Percentiles rank a stretch among this genome's conserved stretches.
phyloP scores from a whole-genome alignment of 2,888 invertebrate species.

The Apotomis betuletana region DNA sequence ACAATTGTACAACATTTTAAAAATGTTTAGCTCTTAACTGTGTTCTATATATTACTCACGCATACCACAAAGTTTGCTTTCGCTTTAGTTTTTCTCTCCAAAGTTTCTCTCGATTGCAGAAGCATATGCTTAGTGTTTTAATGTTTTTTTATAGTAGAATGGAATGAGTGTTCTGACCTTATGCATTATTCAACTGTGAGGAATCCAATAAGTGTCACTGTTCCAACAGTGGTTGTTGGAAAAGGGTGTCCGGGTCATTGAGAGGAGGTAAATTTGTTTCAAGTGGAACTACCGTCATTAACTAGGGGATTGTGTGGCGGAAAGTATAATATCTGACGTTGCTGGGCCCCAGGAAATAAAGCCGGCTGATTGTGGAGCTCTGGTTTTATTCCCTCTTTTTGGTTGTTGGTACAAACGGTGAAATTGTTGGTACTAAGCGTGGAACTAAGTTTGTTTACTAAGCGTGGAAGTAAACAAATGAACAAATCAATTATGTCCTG shows the following conservation, averaged over 20 bases:
- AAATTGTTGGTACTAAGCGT: neutral
- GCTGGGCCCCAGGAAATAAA: constrained; percentile 14
- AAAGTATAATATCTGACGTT: constrained; percentile 23
- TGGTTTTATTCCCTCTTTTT: constrained; percentile 10
- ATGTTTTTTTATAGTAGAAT: constrained; percentile 36
- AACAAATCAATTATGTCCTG: too few species aligned
- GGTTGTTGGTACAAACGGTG: neutral
- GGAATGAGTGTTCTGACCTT: constrained; percentile 37
- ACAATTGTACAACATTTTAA: constrained; percentile 36
- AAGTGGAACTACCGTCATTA: constrained; percentile 39
- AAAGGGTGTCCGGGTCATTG: constrained; percentile 48
- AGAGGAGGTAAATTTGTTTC: constrained; percentile 41
- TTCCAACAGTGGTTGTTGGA: constrained; percentile 61
- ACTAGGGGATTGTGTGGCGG: constrained; percentile 27
- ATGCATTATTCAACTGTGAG: constrained; percentile 66
- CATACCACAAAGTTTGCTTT: constrained; percentile 26
- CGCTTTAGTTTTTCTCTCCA: constrained; percentile 23
- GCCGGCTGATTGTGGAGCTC: constrained; percentile 18
- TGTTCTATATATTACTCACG: constrained; percentile 22
- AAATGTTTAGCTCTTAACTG: constrained; percentile 34
- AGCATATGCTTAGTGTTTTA: constrained; percentile 12
- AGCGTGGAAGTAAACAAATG: neutral
- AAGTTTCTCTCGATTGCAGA: constrained; percentile 9
- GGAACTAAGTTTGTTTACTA: neutral
- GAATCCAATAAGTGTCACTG: constrained; percentile 66